A percentile compares a stretch with the other conserved stretches of the same genome.
Evolutionary conservation across 2,113 vertebrate genomes (phyloP).

Genomic region (Gopherus evgoodei): DNA sequence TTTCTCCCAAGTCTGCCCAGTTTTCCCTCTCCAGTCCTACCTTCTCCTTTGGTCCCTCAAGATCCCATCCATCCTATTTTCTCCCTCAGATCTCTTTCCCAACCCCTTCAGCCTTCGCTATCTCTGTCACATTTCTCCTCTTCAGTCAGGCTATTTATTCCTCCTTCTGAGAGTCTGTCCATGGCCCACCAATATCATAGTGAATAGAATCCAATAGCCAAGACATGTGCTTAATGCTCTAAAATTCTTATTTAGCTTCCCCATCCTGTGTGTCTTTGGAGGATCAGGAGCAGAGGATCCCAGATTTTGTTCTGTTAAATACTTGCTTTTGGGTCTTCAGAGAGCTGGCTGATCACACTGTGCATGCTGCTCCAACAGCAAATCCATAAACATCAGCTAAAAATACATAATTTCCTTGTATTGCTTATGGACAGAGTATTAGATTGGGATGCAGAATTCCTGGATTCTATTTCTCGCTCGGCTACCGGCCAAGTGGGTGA

Average conservation of each 20-base stretch:
- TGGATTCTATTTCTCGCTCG: neutral
- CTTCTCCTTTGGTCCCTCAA: neutral
- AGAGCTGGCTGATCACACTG: neutral
- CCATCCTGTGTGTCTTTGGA: neutral
- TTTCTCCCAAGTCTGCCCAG: neutral
- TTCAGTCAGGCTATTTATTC: neutral
- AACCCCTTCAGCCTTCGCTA: neutral
- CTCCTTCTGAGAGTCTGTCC: neutral
- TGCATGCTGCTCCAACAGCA: neutral
- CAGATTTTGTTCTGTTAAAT: neutral
- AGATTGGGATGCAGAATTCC: too few relatives aligned
- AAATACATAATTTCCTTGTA: neutral
- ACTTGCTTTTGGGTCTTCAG: fast-evolving
- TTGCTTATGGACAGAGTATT: too few relatives aligned
- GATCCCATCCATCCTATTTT: neutral
- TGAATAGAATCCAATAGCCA: neutral
- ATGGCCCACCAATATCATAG: neutral
- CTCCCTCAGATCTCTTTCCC: neutral
- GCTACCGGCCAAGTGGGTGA: neutral
- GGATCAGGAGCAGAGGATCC: neutral
- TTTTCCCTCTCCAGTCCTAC: neutral
- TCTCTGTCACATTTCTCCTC: neutral
- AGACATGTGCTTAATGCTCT: neutral
- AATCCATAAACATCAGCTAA: neutral
- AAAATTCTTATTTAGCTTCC: neutral